Evolutionary conservation across 2,888 invertebrate genomes (phyloP), one percentile per base, ranked within the genome.

Genomic region (Zhengitettix transpicula): DNA sequence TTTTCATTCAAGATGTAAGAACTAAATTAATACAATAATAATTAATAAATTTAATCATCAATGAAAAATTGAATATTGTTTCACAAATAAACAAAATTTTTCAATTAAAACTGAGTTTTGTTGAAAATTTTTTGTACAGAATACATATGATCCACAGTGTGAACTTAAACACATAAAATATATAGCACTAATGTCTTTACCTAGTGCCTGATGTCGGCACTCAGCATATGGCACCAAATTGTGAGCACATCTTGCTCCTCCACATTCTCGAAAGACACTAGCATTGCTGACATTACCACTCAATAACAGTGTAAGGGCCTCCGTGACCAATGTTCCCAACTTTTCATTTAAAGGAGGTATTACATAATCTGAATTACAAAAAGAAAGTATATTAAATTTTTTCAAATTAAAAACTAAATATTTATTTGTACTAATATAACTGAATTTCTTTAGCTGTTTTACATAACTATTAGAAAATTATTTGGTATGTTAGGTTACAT

Each of bases 221-320:
- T 89, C 85, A 63, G 84, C 80, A 69, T 86, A 85, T 62, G 87
- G 85, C 47, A 93, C 89, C 72, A 97, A 83, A 67, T 87, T 88
- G 69, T 95, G 93, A 1, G 89, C 87, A 72, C 92, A 92, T 66
- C 92, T 87, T 1, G 95, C 93, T 10, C 96, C 96, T 1, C 93
- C 92, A 69, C 92, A 92, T 71, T 96, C 94, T 58, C 96, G 80
- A 71, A 97, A 91, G 63, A 96, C 90, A 70, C 85, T 89, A 54
- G 95, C 94, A 74, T 97, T 97, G 66, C 83, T 85, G 60, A 84
- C 82, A 72, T 91, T 95, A 10, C 87, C 85, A 66, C 84, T 85
- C 65, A 97, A 76, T 54, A 96, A 75, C 42, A 87, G 81, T 0
- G 91, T 89, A 59, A 97, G 74, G 3, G 91, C 87, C 70, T 96